Evolutionary conservation across 2,797 vertebrate species (phyloP).

Genomic region (Molossus molossus): DNA sequence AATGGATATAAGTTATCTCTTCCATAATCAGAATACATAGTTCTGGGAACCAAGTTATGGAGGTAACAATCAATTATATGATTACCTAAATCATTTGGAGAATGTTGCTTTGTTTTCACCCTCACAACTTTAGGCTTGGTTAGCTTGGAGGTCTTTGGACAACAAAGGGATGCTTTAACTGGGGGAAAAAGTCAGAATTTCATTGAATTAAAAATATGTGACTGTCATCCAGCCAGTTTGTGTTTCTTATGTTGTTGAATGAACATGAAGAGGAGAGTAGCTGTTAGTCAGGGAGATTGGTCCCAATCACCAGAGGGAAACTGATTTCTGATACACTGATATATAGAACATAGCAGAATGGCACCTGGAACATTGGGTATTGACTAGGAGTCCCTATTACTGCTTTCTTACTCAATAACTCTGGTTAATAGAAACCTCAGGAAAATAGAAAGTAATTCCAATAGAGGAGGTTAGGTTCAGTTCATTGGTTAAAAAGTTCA

Average conservation of each 20-base stretch:
- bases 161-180: neutral
- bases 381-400: neutral
- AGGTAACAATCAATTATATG: neutral
- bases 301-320: neutral
- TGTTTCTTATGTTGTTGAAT: neutral
- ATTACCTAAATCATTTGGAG: neutral
- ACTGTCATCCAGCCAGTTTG: neutral
- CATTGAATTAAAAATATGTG: neutral
- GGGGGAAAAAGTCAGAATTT: neutral
- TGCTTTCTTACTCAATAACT: neutral
- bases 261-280: neutral
- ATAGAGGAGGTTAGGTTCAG: neutral
- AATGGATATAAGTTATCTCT: neutral
- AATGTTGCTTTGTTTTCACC: neutral
- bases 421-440: neutral
- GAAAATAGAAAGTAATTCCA: neutral
- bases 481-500: neutral
- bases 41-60: neutral
- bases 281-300: no score
- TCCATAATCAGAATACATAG: neutral
- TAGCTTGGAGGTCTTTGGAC: neutral
- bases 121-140: neutral
- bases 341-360: neutral
- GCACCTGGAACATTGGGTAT: neutral
- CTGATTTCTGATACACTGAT: neutral